Evolutionary conservation across 2,888 invertebrate genomes (phyloP).

Genomic region (Cryptosula pallasiana): DNA sequence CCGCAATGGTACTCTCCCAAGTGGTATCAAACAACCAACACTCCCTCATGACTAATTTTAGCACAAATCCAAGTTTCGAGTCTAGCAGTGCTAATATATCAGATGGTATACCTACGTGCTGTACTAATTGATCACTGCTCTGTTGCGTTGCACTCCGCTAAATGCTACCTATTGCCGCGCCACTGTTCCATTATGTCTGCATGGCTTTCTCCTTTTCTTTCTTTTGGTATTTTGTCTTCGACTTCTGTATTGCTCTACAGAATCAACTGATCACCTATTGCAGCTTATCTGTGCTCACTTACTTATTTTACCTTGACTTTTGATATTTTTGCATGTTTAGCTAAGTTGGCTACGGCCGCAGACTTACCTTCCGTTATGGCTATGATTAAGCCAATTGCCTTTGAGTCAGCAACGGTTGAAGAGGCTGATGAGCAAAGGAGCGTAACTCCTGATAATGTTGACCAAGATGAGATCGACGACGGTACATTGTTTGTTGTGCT

Average conservation of each 20-base stretch:
- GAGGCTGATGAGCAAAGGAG: not conserved
- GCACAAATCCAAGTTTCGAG: conserved; percentile 11
- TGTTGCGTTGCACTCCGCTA: not conserved
- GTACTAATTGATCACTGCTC: not conserved
- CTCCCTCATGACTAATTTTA: conserved; percentile 1
- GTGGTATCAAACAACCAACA: not conserved
- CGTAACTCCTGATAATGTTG: not conserved
- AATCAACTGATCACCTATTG: not conserved
- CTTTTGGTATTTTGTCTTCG: too few species aligned
- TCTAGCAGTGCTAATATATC: conserved; percentile 6
- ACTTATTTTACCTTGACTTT: too few species aligned
- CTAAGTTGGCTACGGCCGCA: not conserved
- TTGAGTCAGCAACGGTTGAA: not conserved
- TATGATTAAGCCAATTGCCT: not conserved
- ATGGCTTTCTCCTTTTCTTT: not conserved
- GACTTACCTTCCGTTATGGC: not conserved
- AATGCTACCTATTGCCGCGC: not conserved
- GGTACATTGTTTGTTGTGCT: conserved; percentile 15
- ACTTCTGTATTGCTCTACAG: not conserved
- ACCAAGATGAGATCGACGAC: not conserved
- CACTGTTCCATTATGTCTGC: not conserved
- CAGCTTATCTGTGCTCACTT: not conserved
- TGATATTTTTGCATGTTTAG: too few species aligned
- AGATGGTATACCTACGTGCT: not conserved
- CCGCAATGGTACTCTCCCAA: conserved; percentile 11